A percentile compares a stretch with the other conserved stretches of the same genome.
Evolutionary conservation across 2,797 vertebrate species (phyloP).

Genomic region (Miichthys miiuy): DNA sequence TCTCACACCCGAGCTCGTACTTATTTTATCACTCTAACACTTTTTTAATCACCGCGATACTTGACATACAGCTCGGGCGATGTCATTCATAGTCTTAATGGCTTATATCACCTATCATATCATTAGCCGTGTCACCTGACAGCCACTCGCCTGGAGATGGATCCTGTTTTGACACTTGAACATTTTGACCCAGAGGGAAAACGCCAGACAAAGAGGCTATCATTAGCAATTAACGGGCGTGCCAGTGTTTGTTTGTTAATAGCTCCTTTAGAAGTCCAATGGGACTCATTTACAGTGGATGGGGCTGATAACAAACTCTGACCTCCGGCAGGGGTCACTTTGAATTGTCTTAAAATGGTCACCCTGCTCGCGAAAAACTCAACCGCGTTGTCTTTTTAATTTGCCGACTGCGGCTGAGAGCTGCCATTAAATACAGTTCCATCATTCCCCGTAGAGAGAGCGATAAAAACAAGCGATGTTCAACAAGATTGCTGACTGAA

Average conservation of each 20-base stretch:
- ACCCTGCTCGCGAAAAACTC: constrained; percentile 43
- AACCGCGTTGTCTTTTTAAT: constrained; percentile 35
- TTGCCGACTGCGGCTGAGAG: constrained; percentile 41
- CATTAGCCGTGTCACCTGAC: constrained; percentile 51
- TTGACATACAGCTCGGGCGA: constrained; percentile 34
- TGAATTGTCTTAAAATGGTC: constrained; percentile 45
- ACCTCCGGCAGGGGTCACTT: constrained; percentile 68
- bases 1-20: constrained; percentile 41
- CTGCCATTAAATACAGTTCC: constrained; percentile 80
- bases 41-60: constrained; percentile 45
- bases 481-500: constrained; percentile 85
- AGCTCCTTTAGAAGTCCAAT: constrained; percentile 80
- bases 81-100: constrained; percentile 42
- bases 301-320: constrained; percentile 71
- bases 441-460: constrained; percentile 79
- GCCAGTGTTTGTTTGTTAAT: constrained; percentile 86
- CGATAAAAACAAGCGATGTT: constrained; percentile 84
- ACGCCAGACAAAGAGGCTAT: constrained; percentile 75
- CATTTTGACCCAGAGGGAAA: constrained; percentile 79
- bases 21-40: constrained; percentile 42
- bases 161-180: constrained; percentile 58
- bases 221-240: constrained; percentile 86
- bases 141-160: constrained; percentile 58
- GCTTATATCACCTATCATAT: constrained; percentile 39
- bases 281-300: constrained; percentile 82